Evolutionary conservation across 1,140 invertebrate genomes (phyloP), one percentile per base, ranked within the genome.

Genomic region (Monomorium pharaonis): DNA sequence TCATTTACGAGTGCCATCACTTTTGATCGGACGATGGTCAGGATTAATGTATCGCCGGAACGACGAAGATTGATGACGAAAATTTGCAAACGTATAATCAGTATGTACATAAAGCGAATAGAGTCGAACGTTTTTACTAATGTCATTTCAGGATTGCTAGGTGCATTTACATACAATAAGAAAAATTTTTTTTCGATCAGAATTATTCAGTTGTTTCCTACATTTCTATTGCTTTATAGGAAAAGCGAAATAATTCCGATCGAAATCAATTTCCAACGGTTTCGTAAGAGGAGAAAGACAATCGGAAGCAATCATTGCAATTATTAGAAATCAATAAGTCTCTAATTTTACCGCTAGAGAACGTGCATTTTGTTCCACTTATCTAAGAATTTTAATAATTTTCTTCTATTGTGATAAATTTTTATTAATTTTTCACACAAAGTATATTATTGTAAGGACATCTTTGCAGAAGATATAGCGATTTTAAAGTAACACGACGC

Each of bases 1-100:
- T 89, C 81, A 90, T 86, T 92, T 92, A 91, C 75, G 87, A 91
- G 84, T 86, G 33, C 42, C 84, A 27, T 51, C 54, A 54, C 65
- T 72, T 70, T 81, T 75, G 77, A 86, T 86, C 67, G 58, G 54
- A 44, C 18, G 27, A 33, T 37, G 33, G 63, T 69, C 69, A 56
- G 69, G 54, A 83, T 83, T 83, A 83, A 83, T 83, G 51, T 37
- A 83, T 83, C 24, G 65, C 42, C 18, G 16, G 30, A 30, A 65
- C 10, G 78, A 83, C 51, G 51, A 74, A 72, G 78, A 83, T 74
- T 83, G 78, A 83, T 83, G 37, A 33, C 3, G 49, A 83, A 72
- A 83, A 72, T 30, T 44, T 21, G 51, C 67, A 24, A 3, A 37
- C 33, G 18, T 47, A 18, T 56, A 33, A 65, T 85, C 60, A 56